Conservation (phyloP, 2,797 vertebrate genomes). For the Ciconia nigra region DNA sequence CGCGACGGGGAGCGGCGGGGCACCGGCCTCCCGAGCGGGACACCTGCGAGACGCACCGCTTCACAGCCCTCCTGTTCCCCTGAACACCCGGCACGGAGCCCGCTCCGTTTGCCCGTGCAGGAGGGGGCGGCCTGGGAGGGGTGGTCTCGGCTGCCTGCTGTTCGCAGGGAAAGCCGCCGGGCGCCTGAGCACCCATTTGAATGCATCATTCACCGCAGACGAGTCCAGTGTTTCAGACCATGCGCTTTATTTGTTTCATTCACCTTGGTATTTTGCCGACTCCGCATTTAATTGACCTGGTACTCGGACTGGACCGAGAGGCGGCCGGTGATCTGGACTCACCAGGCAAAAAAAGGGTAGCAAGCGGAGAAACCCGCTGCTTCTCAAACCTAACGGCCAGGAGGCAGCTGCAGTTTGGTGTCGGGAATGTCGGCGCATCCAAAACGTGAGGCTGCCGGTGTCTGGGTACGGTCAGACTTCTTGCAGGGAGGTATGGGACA, state of each 20-base stretch:
- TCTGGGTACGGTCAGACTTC: accelerated
- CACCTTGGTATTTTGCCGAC: not conserved
- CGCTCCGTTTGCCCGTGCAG: not conserved
- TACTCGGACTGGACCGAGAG: accelerated
- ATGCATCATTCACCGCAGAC: accelerated
- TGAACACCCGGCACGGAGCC: not conserved
- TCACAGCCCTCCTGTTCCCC: too few relatives aligned
- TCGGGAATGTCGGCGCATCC: accelerated
- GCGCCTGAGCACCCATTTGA: accelerated
- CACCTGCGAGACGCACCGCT: not conserved
- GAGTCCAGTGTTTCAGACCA: too few relatives aligned
- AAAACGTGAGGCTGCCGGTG: not conserved
- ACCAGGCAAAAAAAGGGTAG: too few relatives aligned
- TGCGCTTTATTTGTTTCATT: accelerated
- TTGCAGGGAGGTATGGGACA: not conserved
- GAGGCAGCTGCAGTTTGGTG: not conserved
- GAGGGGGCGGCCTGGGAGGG: too few relatives aligned
- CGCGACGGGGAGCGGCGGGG: not conserved
- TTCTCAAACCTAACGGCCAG: accelerated
- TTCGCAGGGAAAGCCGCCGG: accelerated
- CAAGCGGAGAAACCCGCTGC: not conserved
- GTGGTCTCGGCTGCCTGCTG: not conserved
- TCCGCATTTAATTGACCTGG: not conserved
- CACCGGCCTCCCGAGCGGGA: not conserved
- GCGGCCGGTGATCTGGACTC: not conserved